Evolutionary conservation across 30 jellyfish, hydroid and myxozoan species (phyloP).

Genomic region (Cassiopea xamachana): DNA sequence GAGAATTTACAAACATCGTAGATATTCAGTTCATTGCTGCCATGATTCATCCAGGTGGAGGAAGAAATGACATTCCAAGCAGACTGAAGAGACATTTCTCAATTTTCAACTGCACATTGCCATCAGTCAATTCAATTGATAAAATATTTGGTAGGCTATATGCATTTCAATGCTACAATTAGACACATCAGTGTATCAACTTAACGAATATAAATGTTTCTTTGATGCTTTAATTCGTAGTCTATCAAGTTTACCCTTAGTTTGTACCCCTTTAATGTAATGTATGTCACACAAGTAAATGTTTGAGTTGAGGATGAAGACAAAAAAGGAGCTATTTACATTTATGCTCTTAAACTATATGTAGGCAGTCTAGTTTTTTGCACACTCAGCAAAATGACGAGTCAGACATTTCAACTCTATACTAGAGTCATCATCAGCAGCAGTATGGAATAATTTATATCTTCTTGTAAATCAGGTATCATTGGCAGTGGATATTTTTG

Average conservation of each 20-base stretch:
- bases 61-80: conserved; percentile 93
- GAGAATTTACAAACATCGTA: conserved; percentile 92
- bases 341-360: too few relatives aligned
- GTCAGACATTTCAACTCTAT: background rate
- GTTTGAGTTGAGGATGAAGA: too few relatives aligned
- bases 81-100: conserved; percentile 91
- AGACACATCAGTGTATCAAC: background rate
- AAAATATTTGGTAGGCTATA: conserved; percentile 81
- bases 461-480: conserved; percentile 58
- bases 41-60: conserved; percentile 99
- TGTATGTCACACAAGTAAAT: too few relatives aligned
- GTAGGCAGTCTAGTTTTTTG: too few relatives aligned
- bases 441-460: too few relatives aligned
- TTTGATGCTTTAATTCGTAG: too few relatives aligned
- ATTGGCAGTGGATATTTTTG: conserved; percentile 97
- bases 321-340: too few relatives aligned
- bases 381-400: too few relatives aligned
- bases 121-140: conserved; percentile 91
- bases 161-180: background rate
- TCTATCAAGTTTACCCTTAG: too few relatives aligned
- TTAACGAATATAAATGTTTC: too few relatives aligned
- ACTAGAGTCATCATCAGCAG: background rate
- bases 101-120: conserved; percentile 92
- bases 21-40: conserved; percentile 96
- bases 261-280: too few relatives aligned